A percentile compares a stretch with the other conserved stretches of the same genome.
Conservation (phyloP, 2,797 vertebrate genomes). For the Galagoides demidoff region DNA sequence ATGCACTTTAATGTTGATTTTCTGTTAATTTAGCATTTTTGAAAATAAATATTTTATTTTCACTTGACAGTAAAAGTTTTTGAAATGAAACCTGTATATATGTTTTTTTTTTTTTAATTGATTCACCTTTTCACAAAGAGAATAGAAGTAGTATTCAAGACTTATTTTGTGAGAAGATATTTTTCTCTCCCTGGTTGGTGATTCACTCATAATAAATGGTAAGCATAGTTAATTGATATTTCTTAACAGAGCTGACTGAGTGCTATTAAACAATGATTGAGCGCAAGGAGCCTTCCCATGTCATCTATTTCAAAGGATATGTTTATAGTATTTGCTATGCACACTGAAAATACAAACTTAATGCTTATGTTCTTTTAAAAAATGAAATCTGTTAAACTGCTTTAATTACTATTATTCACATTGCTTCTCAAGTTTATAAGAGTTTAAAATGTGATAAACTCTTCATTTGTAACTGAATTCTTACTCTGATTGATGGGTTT, state of each 20-base stretch:
- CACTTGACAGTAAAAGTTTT: background rate
- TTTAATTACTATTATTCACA: background rate
- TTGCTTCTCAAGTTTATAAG: background rate
- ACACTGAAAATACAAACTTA: background rate
- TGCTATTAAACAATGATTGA: background rate
- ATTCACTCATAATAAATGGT: conserved; percentile 10
- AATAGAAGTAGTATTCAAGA: background rate
- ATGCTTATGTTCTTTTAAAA: background rate
- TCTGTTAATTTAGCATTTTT: background rate
- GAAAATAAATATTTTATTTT: background rate
- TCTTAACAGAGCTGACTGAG: background rate
- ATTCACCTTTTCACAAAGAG: background rate
- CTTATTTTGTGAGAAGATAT: background rate
- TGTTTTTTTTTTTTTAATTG: background rate
- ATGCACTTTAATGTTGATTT: background rate
- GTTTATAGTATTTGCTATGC: background rate
- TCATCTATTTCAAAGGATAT: background rate
- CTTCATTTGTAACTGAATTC: background rate
- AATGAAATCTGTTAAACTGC: background rate
- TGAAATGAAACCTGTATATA: background rate
- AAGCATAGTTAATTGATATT: conserved; percentile 22
- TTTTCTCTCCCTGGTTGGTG: background rate
- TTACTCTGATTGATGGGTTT: background rate
- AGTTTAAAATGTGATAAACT: background rate
- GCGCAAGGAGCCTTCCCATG: background rate